Evolutionary conservation across 2,113 vertebrate species (phyloP), one percentile per base, ranked within the genome.

Genomic region (Nanger granti): DNA sequence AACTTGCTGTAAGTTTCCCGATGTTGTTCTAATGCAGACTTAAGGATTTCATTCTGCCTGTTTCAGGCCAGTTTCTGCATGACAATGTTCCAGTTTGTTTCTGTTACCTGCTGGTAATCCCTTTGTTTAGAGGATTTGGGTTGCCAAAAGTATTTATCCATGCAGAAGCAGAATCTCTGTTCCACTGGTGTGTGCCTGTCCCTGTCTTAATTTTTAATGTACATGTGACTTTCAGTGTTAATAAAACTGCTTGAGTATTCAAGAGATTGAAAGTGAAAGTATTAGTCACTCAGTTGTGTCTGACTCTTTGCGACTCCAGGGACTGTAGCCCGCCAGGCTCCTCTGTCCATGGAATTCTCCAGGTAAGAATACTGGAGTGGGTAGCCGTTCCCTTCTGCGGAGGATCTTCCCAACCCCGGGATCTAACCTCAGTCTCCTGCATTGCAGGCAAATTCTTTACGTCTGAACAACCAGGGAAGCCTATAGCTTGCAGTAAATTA

Each of bases 191-290:
- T 54, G 22, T 66, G 4, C 20, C 28, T 59, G 34, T 28, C 84
- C 44, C 31, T 89, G 5, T 22, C 37, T 79, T 92, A 37, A 91
- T 82, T 24, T 47, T 94, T 73, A n/a, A 87, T 83, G 44, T 49
- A 80, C 82, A 54, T 66, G 26, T 91, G 54, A 82, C 15, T 89
- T 91, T 73, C 37, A 87, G 0, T 24, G 10, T 95, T 64, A 64
- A 87, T 87, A 93, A 91, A 86, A 66, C 47, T 89, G 29, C 10
- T 76, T 93, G n/a, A 82, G 64, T n/a, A 84, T 54, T 10, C 22
- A 85, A 76, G 7, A 20, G 11, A 76, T 62, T 79, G 41, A 82
- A 97, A 85, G 52, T 41, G 69, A 76, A 41, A 76, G 20, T 37
- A 37, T 13, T 76, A 41, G n/a, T 41, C 69, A 76, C 69, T 76